Base-by-base conservation (phyloP, 2,888 invertebrate species). In the Scaptodrosophila latifasciaeformis region DNA sequence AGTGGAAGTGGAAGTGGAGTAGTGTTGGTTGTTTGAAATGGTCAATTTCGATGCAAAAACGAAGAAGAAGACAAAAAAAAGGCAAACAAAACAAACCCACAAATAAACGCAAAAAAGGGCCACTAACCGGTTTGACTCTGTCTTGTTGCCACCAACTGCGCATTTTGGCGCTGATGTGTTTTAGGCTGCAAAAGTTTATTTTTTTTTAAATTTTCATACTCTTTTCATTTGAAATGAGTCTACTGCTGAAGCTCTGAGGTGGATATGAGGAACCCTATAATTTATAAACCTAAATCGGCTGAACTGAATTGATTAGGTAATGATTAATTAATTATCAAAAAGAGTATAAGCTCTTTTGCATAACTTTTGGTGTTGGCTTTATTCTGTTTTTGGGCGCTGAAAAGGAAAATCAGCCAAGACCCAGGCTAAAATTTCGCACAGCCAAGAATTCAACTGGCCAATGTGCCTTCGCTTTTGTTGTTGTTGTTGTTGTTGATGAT, bases 321-420 rank as follows among this genome's bases (percentile, higher is more conserved):
- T n/a, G n/a, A n/a, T n/a, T n/a, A n/a, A n/a, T n/a, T n/a, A n/a
- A n/a, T n/a, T n/a, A n/a, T n/a, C n/a, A n/a, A n/a, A n/a, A n/a
- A n/a, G n/a, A n/a, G n/a, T n/a, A n/a, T n/a, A n/a, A n/a, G n/a
- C 27, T 15, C 24, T 29, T 37, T 31, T 31, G 37, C 5, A 37
- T 12, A 2, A 12, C 9, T 37, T n/a, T n/a, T n/a, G n/a, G 13
- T 24, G 35, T 34, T 17, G 13, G 5, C 10, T 49, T 53, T 44
- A 45, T 49, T 15, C 45, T 62, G 62, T 70, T 65, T 65, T 65
- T 47, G 65, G 72, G 75, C 70, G 67, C 64, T 67, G 57, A 76
- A 76, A 69, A 64, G 77, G 72, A 69, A 79, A 79, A 76, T 65
- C 75, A 57, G 71, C 57, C 58, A 39, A 7, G 24, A 19, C 13